Evolutionary conservation across 2,797 vertebrate species (phyloP), one percentile per base, ranked within the genome.

Genomic region (Enteromius treurensis): DNA sequence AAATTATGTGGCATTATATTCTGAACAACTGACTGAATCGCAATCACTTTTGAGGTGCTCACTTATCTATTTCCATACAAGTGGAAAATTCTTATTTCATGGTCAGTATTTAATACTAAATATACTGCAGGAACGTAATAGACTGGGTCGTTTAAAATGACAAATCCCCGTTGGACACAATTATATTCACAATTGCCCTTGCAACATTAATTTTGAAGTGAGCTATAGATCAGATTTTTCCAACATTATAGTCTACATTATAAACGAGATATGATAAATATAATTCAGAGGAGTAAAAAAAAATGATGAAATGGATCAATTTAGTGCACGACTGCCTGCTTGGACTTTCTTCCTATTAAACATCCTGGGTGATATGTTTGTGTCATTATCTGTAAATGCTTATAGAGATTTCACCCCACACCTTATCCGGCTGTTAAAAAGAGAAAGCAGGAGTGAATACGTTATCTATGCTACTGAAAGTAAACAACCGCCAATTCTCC

Each of bases 401-500:
- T 34, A 42, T 77, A 42, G 84, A 65, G 40, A 84, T 70, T 80
- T 47, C 26, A 82, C 62, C 80, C 21, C 58, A 17, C 83, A 73
- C 67, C 62, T 76, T 65, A 49, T 40, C 51, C 67, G 29, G 40
- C 53, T 42, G 53, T 69, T 64, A 83, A 79, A 84, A 42, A 78
- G 74, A 79, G 75, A 86, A 88, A 84, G 67, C 84, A 81, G 51
- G 64, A 88, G 82, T 81, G 67, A 87, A 86, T 87, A 84, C 84
- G 79, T 89, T 83, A 84, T 86, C 77, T 85, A 74, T 88, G 86
- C 70, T n/a, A 85, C 82, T 70, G 77, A 87, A 88, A 87, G 84
- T 77, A 89, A 88, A 88, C 88, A 89, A 84, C 49, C 32, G 78
- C 87, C 83, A 87, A 82, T 82, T 79, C 64, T 85, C 81, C 77